Conservation (phyloP, 1,140 invertebrate species). For the Pseudomyrmex flavicornis region DNA sequence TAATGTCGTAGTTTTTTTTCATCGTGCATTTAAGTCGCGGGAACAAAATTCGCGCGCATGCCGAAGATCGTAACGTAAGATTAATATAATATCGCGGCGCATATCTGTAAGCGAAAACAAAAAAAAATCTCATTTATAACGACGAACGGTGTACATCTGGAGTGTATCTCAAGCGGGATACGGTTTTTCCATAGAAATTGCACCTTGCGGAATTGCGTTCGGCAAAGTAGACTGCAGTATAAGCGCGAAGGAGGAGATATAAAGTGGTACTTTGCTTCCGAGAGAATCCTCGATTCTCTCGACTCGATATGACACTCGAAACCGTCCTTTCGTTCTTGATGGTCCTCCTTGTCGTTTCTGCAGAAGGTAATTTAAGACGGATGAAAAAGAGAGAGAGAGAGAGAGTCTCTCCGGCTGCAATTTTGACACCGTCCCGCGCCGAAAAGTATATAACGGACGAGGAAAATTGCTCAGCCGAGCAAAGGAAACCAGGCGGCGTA, state of each 20-base stretch:
- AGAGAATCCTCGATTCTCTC: conserved; percentile 76
- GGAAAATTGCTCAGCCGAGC: conserved; percentile 65
- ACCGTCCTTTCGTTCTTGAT: conserved; percentile 72
- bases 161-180: conserved; percentile 23
- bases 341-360: conserved; percentile 68
- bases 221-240: conserved; percentile 60
- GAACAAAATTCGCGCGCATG: not conserved
- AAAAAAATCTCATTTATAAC: conserved; percentile 52
- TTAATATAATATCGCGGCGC: conserved; percentile 63
- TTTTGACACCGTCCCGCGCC: conserved; percentile 70
- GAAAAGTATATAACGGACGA: conserved; percentile 71
- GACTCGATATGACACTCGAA: conserved; percentile 76
- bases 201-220: conserved; percentile 66
- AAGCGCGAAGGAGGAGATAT: conserved; percentile 68
- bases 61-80: conserved; percentile 11
- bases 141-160: conserved; percentile 43
- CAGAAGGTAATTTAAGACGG: conserved; percentile 74
- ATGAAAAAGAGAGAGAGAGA: no score
- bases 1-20: not conserved
- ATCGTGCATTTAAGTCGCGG: conserved; percentile 9
- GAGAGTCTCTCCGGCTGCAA: conserved; percentile 67
- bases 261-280: conserved; percentile 74
- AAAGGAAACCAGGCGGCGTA: conserved; percentile 54
- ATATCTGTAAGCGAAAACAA: not conserved
- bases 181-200: conserved; percentile 67